These are phyloP conservation scores for Sciaenops ocellatus DNA, from an alignment of 2,797 vertebrate species.

Conservation along the genomic window DNA sequence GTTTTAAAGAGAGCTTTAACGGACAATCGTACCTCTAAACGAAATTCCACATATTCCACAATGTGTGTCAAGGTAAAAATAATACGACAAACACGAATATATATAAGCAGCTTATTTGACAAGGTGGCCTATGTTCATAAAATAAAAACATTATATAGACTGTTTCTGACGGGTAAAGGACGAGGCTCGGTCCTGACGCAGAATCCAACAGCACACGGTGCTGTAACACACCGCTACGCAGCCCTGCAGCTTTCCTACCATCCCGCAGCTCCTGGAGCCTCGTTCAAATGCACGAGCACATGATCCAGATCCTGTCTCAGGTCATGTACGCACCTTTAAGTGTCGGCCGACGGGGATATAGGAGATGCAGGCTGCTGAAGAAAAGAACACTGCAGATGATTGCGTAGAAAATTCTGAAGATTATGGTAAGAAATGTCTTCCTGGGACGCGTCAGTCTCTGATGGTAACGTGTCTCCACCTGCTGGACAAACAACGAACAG, in stretches of 20 bases:
- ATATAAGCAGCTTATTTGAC: too few relatives aligned
- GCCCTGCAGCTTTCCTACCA: neutral
- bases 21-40: too few relatives aligned
- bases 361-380: slow-evolving; percentile 2
- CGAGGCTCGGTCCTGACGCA: neutral
- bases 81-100: too few relatives aligned
- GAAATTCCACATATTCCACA: too few relatives aligned
- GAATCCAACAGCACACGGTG: neutral
- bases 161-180: neutral
- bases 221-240: too few relatives aligned
- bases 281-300: neutral
- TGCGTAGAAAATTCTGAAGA: neutral
- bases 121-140: too few relatives aligned
- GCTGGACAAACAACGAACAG: neutral
- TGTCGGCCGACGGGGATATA: neutral
- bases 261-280: neutral
- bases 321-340: neutral
- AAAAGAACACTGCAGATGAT: neutral
- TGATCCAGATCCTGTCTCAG: neutral
- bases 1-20: too few relatives aligned
- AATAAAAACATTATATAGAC: too few relatives aligned
- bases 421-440: neutral
- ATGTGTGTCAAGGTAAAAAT: too few relatives aligned
- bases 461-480: slow-evolving; percentile 39
- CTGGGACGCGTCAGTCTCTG: neutral